Percentiles rank a stretch among this genome's conserved stretches.
Conservation (phyloP, 2,797 vertebrate species). For the Mus caroli region DNA sequence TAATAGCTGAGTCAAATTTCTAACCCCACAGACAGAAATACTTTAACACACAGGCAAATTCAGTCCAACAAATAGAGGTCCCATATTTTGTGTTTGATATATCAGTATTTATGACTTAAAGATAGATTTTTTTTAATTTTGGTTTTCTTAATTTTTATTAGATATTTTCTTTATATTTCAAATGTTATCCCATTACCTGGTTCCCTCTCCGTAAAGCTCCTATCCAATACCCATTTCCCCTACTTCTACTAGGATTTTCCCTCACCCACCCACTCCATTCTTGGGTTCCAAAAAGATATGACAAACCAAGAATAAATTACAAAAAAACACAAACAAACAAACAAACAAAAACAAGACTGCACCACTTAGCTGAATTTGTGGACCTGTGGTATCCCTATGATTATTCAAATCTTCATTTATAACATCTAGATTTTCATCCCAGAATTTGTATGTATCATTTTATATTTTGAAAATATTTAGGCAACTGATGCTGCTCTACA, state of each 20-base stretch:
- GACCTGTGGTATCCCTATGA: not conserved
- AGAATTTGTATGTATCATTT: not conserved
- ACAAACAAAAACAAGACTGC: too few species aligned
- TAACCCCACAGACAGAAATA: not conserved
- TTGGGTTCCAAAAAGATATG: not conserved
- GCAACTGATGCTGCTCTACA: not conserved
- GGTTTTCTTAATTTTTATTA: too few species aligned
- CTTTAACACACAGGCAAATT: not conserved
- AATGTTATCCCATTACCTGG: too few species aligned
- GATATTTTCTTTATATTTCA: too few species aligned
- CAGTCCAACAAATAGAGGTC: not conserved
- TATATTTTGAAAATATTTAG: not conserved
- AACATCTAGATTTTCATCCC: not conserved
- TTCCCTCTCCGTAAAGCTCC: too few species aligned
- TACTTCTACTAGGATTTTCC: too few species aligned
- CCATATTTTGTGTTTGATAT: too few species aligned
- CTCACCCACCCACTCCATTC: not conserved
- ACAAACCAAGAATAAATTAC: not conserved
- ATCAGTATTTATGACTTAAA: too few species aligned
- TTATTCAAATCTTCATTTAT: not conserved
- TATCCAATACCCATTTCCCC: too few species aligned
- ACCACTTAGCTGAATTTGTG: not conserved
- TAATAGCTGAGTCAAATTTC: not conserved
- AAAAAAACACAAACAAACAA: too few species aligned
- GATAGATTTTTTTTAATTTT: too few species aligned